Conservation (phyloP, 2,888 invertebrate genomes). For the Epinotia bilunana region DNA sequence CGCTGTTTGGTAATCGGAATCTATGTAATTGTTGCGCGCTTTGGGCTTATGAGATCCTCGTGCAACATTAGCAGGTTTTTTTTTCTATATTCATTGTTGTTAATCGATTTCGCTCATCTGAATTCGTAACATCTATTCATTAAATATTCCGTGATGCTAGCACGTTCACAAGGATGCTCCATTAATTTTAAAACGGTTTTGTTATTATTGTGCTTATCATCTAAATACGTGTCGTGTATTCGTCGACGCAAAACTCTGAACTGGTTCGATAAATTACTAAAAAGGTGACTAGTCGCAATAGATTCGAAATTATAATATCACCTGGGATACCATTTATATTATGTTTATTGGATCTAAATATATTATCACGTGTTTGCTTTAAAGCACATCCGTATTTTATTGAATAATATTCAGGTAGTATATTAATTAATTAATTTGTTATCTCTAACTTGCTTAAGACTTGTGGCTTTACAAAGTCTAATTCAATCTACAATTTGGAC, state of each 20-base stretch:
- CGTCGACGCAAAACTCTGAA: conserved; percentile 49
- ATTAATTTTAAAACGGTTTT: conserved; percentile 55
- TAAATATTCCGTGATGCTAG: conserved; percentile 64
- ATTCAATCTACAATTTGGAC: no score
- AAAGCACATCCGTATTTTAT: conserved; percentile 13
- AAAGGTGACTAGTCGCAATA: conserved; percentile 35
- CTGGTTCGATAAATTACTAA: conserved; percentile 48
- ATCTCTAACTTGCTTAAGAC: no score
- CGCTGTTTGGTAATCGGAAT: conserved; percentile 19
- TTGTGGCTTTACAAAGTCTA: no score
- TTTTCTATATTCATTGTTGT: conserved; percentile 22
- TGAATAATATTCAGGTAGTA: not conserved
- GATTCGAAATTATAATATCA: conserved; percentile 23
- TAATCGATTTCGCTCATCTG: conserved; percentile 45
- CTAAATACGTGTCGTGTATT: conserved; percentile 49
- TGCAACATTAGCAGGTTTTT: conserved; percentile 9
- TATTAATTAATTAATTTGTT: no score
- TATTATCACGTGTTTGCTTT: not conserved
- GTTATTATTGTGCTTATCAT: conserved; percentile 49
- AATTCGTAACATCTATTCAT: conserved; percentile 48
- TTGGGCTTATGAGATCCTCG: not conserved
- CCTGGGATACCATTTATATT: conserved; percentile 13
- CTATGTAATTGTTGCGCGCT: conserved; percentile 19
- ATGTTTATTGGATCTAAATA: conserved; percentile 1
- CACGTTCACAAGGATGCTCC: conserved; percentile 49